Conservation (phyloP, 2,888 invertebrate genomes). For the Mamestra brassicae region DNA sequence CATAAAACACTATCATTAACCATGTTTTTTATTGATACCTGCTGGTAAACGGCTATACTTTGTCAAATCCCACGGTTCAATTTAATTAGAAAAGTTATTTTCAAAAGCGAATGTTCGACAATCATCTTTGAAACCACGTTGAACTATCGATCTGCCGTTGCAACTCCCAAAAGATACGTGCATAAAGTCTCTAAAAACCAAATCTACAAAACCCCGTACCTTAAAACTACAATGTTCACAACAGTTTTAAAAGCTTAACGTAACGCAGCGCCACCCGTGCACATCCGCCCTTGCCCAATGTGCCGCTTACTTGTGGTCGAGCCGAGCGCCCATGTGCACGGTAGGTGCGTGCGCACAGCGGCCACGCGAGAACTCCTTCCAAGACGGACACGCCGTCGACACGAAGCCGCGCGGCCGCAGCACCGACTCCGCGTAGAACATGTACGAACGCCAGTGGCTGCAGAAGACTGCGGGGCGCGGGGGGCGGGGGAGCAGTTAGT, state of each 20-base stretch:
- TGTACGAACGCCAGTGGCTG: slow-evolving; percentile 92
- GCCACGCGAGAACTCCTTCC: slow-evolving; percentile 85
- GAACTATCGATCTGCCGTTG: neutral
- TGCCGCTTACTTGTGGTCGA: slow-evolving; percentile 83
- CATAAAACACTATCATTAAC: neutral
- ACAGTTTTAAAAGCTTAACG: too few relatives aligned
- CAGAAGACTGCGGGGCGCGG: slow-evolving; percentile 88
- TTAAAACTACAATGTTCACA: neutral
- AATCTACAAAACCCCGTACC: neutral
- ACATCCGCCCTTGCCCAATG: too few relatives aligned
- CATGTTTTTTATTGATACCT: too few relatives aligned
- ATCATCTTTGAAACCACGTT: neutral
- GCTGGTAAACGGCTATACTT: too few relatives aligned
- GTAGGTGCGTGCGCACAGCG: slow-evolving; percentile 78
- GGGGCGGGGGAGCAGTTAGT: neutral
- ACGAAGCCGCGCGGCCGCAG: slow-evolving; percentile 86
- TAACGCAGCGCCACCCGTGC: too few relatives aligned
- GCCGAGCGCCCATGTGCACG: slow-evolving; percentile 88
- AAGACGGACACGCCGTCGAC: slow-evolving; percentile 86
- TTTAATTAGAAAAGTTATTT: too few relatives aligned
- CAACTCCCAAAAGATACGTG: too few relatives aligned
- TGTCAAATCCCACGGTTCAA: too few relatives aligned
- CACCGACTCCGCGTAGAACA: slow-evolving; percentile 91
- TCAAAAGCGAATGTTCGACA: neutral
- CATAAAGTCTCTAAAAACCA: neutral